Conservation (phyloP, 1,140 invertebrate genomes). For the Pentalonia nigronervosa region DNA sequence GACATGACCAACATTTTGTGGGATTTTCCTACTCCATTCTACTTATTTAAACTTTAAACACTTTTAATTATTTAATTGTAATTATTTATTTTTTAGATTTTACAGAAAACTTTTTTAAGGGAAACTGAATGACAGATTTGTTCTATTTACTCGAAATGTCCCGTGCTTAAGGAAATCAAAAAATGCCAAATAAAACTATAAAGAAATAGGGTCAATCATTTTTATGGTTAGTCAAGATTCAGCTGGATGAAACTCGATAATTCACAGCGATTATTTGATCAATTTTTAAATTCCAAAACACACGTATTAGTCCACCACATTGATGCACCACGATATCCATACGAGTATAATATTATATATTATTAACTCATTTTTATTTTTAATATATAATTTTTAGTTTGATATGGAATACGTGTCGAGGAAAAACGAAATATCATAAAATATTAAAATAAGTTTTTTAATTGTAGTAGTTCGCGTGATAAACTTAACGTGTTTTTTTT, state of each 20-base stretch:
- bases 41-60: not conserved
- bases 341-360: not conserved
- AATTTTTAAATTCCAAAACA: not conserved
- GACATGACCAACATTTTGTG: not conserved
- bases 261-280: not conserved
- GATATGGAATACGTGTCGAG: not conserved
- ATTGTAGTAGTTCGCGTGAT: slow-evolving; percentile 31
- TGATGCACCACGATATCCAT: not conserved
- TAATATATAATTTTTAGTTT: not conserved
- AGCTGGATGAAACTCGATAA: not conserved
- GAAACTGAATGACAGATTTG: too few relatives aligned
- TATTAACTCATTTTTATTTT: not conserved
- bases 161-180: too few relatives aligned
- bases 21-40: not conserved
- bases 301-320: not conserved
- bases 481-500: not conserved
- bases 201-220: too few relatives aligned
- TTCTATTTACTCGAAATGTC: too few relatives aligned
- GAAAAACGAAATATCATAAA: slow-evolving; percentile 5
- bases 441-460: slow-evolving; percentile 34
- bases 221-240: too few relatives aligned
- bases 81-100: too few relatives aligned
- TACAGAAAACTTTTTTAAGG: too few relatives aligned
- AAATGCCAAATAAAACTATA: too few relatives aligned
- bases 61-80: not conserved